Percentiles rank a stretch among this genome's conserved stretches.
These are phyloP conservation scores for Theristicus caerulescens DNA, from an alignment of 2,113 vertebrate species.

Conservation along the genomic window DNA sequence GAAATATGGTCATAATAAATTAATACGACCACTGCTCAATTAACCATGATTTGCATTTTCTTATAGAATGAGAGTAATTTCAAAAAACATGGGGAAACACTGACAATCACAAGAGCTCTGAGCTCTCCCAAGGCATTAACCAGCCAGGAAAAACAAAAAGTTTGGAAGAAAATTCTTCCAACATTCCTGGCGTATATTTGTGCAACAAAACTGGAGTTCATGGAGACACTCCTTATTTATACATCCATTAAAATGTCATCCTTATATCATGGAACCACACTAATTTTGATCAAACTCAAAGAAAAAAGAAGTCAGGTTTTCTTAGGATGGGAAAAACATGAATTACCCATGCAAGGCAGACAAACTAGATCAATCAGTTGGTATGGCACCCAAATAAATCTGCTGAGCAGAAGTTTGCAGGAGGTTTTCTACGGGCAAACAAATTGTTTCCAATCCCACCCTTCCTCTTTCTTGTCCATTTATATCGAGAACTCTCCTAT, in stretches of 20 bases:
- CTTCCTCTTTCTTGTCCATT: conserved; percentile 1
- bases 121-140: neutral
- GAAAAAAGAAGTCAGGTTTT: neutral
- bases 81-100: neutral
- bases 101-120: neutral
- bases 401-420: neutral
- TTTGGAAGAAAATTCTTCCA: neutral
- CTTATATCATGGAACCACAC: neutral
- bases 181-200: neutral
- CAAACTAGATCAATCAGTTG: neutral
- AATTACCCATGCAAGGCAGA: neutral
- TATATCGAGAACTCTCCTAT: neutral
- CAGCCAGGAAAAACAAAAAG: neutral
- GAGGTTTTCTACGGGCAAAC: neutral
- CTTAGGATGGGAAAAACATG: neutral
- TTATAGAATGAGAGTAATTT: neutral
- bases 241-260: neutral
- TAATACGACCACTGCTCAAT: neutral
- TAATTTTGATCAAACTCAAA: neutral
- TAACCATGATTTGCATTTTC: neutral
- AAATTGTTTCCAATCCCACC: neutral
- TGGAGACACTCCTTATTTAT: neutral
- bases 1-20: neutral
- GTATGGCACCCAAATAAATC: neutral
- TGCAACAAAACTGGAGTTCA: neutral